These are phyloP conservation scores for Garra rufa DNA, from an alignment of 2,113 vertebrate species.

Conservation along the genomic window DNA sequence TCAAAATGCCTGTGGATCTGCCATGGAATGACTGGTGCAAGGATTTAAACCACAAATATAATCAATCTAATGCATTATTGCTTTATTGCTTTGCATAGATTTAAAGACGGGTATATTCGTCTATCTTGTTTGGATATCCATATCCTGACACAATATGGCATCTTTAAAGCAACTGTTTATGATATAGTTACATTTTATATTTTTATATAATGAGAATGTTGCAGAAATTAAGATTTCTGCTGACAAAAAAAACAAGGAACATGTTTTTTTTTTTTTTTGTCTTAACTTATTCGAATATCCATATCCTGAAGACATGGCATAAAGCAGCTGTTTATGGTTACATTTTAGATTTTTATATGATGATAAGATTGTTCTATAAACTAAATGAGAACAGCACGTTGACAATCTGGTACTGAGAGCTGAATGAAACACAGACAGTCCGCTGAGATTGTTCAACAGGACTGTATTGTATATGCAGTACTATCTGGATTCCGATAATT, in stretches of 20 bases:
- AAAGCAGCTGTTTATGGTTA: neutral
- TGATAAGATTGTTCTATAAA: neutral
- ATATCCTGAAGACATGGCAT: neutral
- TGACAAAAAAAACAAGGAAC: slow-evolving; percentile 34
- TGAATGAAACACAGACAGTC: neutral
- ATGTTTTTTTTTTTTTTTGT: neutral
- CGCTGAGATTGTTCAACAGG: neutral
- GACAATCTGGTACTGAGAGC: neutral
- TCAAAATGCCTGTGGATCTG: slow-evolving; percentile 21
- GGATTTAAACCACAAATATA: neutral
- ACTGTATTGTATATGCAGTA: neutral
- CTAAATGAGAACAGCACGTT: neutral
- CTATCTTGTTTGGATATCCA: neutral
- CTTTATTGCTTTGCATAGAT: neutral
- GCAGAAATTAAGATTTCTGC: slow-evolving; percentile 46
- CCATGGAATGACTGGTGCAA: slow-evolving; percentile 15
- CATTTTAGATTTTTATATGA: neutral
- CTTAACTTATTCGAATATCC: neutral
- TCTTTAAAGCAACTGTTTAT: neutral
- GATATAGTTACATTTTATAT: neutral
- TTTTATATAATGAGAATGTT: slow-evolving; percentile 26
- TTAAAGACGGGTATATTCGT: neutral
- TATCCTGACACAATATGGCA: neutral
- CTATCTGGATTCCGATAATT: slow-evolving; percentile 1
- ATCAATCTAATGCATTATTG: neutral